Evolutionary conservation across 2,888 invertebrate species (phyloP), one percentile per base, ranked within the genome.

Genomic region (Leptinotarsa tumamoca): DNA sequence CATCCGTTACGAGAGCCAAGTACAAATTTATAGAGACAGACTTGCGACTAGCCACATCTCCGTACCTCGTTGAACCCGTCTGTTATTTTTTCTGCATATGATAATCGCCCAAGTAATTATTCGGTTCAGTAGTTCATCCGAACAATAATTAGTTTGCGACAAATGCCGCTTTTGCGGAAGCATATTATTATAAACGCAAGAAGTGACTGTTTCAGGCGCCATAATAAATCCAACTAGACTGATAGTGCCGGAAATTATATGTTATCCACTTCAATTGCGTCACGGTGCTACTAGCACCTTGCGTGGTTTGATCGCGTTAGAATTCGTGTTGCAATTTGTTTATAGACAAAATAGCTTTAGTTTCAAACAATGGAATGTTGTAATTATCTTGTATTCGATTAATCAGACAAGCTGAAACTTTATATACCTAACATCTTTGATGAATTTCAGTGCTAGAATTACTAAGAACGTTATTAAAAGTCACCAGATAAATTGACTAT

Each of bases 191-290:
- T 52, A 43, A 72, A 63, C 63, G 43, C 58, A 63, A 63, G 63
- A 72, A 67, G 50, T 71, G 66, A 68, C 74, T 71, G 71, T 67
- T 68, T 56, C 63, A 80, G 80, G 78, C 80, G 78, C 78, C 78
- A 74, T 33, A 23, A 78, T 80, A 75, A 78, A 80, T 80, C 77
- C 74, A 73, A 73, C 77, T 71, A 71, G 72, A 61, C 74, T 72
- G 78, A 27, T 63, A 73, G 63, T 77, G 77, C 73, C 78, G 80
- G 80, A 80, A 80, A 80, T 79, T 79, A 79, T 73, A 80, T 76
- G 77, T 75, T 77, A 77, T 72, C 74, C 73, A 74, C 76, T 74
- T 74, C 72, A 71, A 56, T 56, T 69, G 69, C 54, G 69, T 74
- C 73, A 67, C 74, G 72, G 68, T 76, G 71, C 71, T 72, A 69